Percentiles rank a stretch among this genome's conserved stretches.
These are phyloP conservation scores for Laterallus jamaicensis DNA, from an alignment of 2,113 vertebrate species.

Conservation along the genomic window DNA sequence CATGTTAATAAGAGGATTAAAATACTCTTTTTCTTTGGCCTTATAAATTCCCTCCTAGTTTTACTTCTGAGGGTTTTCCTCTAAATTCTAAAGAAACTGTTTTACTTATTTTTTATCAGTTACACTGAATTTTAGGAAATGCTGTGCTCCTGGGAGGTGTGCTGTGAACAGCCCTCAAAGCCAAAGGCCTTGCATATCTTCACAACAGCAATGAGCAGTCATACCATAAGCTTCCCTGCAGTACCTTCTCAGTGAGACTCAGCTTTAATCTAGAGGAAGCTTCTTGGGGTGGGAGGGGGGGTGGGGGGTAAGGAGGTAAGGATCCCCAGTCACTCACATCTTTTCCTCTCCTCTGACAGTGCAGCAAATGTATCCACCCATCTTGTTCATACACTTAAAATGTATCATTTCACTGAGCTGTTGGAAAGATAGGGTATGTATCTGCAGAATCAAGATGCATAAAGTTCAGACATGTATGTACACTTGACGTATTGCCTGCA, in stretches of 20 bases:
- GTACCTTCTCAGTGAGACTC: not conserved
- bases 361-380: not conserved
- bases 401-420: not conserved
- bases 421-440: not conserved
- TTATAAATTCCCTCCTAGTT: not conserved
- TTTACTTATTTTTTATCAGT: not conserved
- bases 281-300: not conserved
- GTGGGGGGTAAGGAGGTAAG: not conserved
- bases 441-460: not conserved
- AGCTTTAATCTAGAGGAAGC: not conserved
- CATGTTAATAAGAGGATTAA: not conserved
- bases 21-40: not conserved
- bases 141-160: not conserved
- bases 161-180: not conserved
- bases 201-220: not conserved
- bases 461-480: not conserved
- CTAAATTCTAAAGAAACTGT: not conserved
- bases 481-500: not conserved
- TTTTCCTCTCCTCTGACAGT: not conserved
- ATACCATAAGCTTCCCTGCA: not conserved
- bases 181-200: not conserved
- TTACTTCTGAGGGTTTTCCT: not conserved
- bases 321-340: not conserved
- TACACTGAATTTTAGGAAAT: not conserved
- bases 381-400: not conserved